Evolutionary conservation across 2,888 invertebrate species (phyloP).

Genomic region (Athetis lepigone): DNA sequence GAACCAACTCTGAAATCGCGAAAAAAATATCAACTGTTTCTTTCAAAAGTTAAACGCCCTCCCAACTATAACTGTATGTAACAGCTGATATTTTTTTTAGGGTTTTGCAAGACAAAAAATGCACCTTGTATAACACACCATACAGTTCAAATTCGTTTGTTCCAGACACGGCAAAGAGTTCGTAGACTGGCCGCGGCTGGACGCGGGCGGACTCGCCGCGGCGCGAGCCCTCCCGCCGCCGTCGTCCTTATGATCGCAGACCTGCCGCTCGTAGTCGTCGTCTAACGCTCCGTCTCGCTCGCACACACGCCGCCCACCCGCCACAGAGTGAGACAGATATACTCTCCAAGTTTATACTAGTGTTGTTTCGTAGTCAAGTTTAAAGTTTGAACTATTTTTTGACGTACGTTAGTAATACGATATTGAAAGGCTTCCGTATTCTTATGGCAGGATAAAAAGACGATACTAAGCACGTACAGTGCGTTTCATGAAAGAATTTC

Average conservation of each 20-base stretch:
- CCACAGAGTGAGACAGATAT: slow-evolving; percentile 23
- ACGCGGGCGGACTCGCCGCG: slow-evolving; percentile 81
- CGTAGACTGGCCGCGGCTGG: slow-evolving; percentile 97
- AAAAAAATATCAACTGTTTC: no score
- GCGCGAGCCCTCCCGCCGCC: slow-evolving; percentile 73
- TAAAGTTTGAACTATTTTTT: not conserved
- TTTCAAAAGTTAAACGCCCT: no score
- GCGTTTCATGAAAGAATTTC: no score
- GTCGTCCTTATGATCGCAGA: slow-evolving; percentile 84
- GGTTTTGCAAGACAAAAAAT: no score
- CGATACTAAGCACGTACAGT: no score
- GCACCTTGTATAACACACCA: no score
- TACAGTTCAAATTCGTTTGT: no score
- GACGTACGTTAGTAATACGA: no score
- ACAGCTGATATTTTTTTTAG: no score
- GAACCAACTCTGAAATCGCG: no score
- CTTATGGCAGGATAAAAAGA: no score
- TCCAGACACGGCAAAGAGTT: slow-evolving; percentile 96
- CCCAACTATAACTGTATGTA: no score
- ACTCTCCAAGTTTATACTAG: slow-evolving; percentile 34
- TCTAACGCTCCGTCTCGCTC: slow-evolving; percentile 48
- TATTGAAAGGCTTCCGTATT: slow-evolving; percentile 27
- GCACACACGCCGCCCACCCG: slow-evolving; percentile 4
- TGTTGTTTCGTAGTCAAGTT: slow-evolving; percentile 45
- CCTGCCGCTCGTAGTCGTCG: slow-evolving; percentile 83